Evolutionary conservation across 2,888 invertebrate genomes (phyloP).

Genomic region (Galerucella calmariensis): DNA sequence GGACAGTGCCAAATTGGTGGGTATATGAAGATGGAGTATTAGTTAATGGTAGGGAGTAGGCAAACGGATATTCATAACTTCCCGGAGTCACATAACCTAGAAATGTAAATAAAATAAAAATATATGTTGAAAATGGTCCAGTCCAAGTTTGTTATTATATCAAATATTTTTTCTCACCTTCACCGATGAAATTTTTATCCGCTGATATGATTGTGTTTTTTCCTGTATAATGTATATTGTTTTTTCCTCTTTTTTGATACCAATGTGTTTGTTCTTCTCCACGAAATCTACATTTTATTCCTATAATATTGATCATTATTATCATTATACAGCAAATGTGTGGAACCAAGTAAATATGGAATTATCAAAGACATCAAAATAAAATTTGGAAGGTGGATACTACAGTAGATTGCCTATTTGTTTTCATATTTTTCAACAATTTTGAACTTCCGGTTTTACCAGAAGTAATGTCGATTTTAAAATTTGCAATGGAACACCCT

Average conservation of each 20-base stretch:
- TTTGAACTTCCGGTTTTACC: too few relatives aligned
- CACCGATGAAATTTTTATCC: background rate
- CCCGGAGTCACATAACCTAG: constrained; percentile 70
- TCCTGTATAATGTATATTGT: constrained; percentile 4
- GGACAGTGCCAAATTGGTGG: constrained; percentile 76
- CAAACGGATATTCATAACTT: constrained; percentile 80
- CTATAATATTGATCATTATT: background rate
- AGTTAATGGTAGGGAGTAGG: constrained; percentile 74
- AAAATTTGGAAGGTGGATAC: too few relatives aligned
- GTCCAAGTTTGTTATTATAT: too few relatives aligned
- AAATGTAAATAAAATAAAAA: constrained; percentile 11
- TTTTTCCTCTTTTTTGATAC: constrained; percentile 9
- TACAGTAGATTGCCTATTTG: too few relatives aligned
- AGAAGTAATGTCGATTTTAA: too few relatives aligned
- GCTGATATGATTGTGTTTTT: background rate
- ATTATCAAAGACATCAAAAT: too few relatives aligned
- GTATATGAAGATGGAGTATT: constrained; percentile 85
- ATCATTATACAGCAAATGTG: too few relatives aligned
- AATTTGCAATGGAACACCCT: too few relatives aligned
- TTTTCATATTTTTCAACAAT: too few relatives aligned
- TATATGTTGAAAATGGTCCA: too few relatives aligned
- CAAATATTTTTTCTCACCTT: constrained; percentile 11
- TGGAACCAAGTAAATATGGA: too few relatives aligned
- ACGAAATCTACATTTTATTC: constrained; percentile 18
- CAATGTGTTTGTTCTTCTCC: constrained; percentile 22